phyloP scores from a whole-genome alignment of 2,113 vertebrate genomes.

The Lagenorhynchus albirostris region DNA sequence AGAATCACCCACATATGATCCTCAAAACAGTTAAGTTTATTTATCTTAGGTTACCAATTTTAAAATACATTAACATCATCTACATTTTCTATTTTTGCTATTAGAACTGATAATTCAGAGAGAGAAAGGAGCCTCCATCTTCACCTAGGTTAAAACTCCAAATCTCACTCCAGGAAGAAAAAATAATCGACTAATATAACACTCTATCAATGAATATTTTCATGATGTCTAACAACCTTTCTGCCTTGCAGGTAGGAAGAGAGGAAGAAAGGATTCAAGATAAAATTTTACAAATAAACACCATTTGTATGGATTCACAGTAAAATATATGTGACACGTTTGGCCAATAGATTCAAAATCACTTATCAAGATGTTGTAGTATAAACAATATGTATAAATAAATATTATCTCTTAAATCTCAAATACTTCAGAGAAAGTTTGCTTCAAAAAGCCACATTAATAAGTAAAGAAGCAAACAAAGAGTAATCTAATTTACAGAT shows the following conservation, averaged over 20 bases:
- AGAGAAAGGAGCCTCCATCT: neutral
- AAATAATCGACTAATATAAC: neutral
- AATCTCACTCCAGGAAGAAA: neutral
- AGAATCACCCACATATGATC: neutral
- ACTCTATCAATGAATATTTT: neutral
- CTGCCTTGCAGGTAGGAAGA: neutral
- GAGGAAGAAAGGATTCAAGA: neutral
- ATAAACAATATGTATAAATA: neutral
- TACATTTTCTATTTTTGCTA: neutral
- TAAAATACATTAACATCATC: neutral
- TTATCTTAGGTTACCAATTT: neutral
- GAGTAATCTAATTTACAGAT: neutral
- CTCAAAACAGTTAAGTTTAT: neutral
- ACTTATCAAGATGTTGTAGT: neutral
- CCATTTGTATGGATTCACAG: neutral
- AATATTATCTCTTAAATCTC: neutral
- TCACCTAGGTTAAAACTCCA: neutral
- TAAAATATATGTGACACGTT: neutral
- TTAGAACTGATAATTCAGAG: neutral
- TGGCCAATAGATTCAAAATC: neutral
- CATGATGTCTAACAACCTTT: neutral
- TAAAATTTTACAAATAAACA: neutral
- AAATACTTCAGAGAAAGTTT: neutral
- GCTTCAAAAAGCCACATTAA: neutral
- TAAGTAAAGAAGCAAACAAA: neutral